These are phyloP conservation scores for Odobenus rosmarus DNA, from an alignment of 2,113 vertebrate genomes.

Conservation along the genomic window DNA sequence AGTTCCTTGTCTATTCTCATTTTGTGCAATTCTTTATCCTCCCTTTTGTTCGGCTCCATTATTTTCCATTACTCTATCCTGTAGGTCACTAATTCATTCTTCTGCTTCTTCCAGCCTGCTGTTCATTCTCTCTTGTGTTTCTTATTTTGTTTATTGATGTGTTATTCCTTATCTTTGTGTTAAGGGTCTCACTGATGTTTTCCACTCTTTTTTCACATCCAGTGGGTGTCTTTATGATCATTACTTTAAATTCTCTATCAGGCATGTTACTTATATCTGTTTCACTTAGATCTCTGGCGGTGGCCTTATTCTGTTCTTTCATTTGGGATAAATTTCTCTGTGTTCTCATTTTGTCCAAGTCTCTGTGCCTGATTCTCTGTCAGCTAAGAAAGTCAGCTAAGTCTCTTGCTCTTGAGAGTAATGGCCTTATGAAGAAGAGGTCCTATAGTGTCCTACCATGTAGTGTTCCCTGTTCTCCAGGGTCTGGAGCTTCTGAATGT, in stretches of 20 bases:
- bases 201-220: background rate
- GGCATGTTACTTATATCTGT: background rate
- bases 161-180: background rate
- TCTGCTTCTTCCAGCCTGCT: background rate
- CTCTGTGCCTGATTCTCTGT: background rate
- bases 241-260: background rate
- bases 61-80: background rate
- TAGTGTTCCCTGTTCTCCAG: background rate
- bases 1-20: background rate
- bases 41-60: background rate
- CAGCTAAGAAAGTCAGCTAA: background rate
- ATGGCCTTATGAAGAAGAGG: background rate
- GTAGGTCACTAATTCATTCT: background rate
- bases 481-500: background rate
- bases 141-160: background rate
- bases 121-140: background rate
- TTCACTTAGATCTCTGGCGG: background rate
- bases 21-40: background rate
- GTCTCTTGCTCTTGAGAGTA: background rate
- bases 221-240: background rate
- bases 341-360: background rate
- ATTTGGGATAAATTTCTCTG: background rate
- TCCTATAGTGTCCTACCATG: background rate
- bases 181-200: background rate
- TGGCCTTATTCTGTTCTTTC: background rate